A percentile compares a stretch with the other conserved stretches of the same genome.
Evolutionary conservation across 1,140 invertebrate genomes (phyloP).

Genomic region (Anthonomus grandis): DNA sequence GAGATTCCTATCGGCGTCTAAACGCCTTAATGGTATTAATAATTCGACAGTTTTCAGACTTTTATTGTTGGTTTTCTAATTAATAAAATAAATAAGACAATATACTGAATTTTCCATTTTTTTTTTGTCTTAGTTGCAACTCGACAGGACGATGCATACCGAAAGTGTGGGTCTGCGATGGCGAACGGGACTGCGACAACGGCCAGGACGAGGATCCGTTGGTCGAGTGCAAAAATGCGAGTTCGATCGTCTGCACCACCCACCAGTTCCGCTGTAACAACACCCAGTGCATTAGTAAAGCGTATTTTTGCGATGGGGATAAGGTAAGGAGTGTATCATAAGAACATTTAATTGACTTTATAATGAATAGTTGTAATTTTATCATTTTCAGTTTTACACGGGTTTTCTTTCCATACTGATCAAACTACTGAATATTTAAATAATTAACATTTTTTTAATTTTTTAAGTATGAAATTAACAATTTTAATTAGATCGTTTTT

Average conservation of each 20-base stretch:
- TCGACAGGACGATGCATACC: constrained; percentile 65
- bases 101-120: neutral
- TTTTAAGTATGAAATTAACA: no score
- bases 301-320: constrained; percentile 71
- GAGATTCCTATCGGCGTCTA: no score
- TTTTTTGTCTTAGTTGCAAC: constrained; percentile 42
- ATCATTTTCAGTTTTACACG: neutral
- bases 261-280: constrained; percentile 52
- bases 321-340: constrained; percentile 35
- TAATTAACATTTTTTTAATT: neutral
- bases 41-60: no score
- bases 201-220: constrained; percentile 57
- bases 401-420: no score
- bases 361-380: neutral
- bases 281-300: constrained; percentile 35
- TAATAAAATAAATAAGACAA: neutral
- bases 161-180: constrained; percentile 67
- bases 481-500: no score
- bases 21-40: no score
- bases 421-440: no score
- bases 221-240: constrained; percentile 26
- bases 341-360: neutral
- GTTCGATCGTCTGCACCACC: constrained; percentile 38
- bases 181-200: constrained; percentile 64
- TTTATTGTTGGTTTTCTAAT: no score